A percentile compares a stretch with the other conserved stretches of the same genome.
Conservation (phyloP, 2,797 vertebrate species). For the Tauraco hartlaubi region DNA sequence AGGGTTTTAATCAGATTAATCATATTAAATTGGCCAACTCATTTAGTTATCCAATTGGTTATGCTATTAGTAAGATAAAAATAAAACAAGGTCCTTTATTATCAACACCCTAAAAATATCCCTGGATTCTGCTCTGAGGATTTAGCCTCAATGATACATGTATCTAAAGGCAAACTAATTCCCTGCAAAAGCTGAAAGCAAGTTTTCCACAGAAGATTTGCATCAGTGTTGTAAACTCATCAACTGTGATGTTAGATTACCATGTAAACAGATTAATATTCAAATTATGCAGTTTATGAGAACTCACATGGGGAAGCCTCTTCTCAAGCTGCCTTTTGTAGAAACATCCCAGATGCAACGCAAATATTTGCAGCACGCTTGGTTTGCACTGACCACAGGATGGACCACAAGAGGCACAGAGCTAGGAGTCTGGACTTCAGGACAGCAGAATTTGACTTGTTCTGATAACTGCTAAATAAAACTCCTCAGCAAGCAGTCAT, state of each 20-base stretch:
- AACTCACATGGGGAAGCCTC: background rate
- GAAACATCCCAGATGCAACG: background rate
- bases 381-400: background rate
- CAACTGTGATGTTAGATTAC: background rate
- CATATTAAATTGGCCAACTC: background rate
- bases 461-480: background rate
- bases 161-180: background rate
- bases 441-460: background rate
- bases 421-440: background rate
- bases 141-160: background rate
- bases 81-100: background rate
- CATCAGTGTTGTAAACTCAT: background rate
- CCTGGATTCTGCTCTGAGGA: background rate
- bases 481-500: background rate
- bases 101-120: constrained; percentile 4
- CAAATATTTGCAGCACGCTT: constrained; percentile 16
- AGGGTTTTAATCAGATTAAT: constrained; percentile 5
- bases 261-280: constrained; percentile 14
- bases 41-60: background rate
- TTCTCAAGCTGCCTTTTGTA: constrained; percentile 37
- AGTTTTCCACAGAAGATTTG: background rate
- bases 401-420: background rate
- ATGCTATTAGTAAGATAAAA: background rate
- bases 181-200: background rate
- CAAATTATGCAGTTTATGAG: background rate